Evolutionary conservation across 2,113 vertebrate genomes (phyloP).

Genomic region (Toxostoma redivivum): DNA sequence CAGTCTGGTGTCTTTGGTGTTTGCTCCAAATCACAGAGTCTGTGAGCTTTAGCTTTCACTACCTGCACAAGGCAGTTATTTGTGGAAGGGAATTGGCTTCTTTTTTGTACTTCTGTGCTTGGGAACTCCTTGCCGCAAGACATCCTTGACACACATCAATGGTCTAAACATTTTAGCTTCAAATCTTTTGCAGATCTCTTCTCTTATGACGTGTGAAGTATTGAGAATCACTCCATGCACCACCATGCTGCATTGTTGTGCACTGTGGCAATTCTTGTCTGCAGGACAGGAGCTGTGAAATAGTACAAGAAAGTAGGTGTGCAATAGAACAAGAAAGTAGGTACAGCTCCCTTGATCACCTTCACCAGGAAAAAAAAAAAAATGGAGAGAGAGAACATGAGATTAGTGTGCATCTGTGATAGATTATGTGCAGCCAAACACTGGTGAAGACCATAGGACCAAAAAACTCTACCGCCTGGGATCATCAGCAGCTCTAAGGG

Average conservation of each 20-base stretch:
- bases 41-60: background rate
- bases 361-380: background rate
- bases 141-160: background rate
- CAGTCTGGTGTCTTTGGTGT: background rate
- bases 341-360: background rate
- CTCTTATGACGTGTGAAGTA: background rate
- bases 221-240: background rate
- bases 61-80: background rate
- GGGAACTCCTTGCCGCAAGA: background rate
- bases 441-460: background rate
- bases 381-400: accelerated
- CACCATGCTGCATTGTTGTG: accelerated
- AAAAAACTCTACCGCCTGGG: background rate
- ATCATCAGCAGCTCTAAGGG: background rate
- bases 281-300: background rate
- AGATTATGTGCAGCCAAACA: background rate
- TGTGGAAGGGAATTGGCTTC: background rate
- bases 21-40: background rate
- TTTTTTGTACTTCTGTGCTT: background rate
- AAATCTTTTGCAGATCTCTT: background rate
- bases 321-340: background rate
- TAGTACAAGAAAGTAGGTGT: background rate
- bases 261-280: background rate
- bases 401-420: background rate
- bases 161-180: background rate